Evolutionary conservation across 2,888 invertebrate species (phyloP).

Genomic region (Leucophora obtusa): DNA sequence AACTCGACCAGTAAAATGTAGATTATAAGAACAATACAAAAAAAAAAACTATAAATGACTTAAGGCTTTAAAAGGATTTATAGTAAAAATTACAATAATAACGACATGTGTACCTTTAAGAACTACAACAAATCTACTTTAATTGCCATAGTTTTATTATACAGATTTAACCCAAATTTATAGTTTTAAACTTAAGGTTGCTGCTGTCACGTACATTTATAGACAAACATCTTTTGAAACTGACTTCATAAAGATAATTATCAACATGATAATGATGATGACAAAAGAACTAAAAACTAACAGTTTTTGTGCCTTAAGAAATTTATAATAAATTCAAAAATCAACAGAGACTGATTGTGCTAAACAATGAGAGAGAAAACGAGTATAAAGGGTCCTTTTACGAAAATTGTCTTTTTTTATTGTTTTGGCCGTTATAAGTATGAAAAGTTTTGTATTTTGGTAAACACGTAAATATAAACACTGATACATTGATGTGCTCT

Average conservation of each 20-base stretch:
- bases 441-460: constrained; percentile 15
- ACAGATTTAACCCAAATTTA: constrained; percentile 57
- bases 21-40: background rate
- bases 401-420: constrained; percentile 46
- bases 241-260: constrained; percentile 75
- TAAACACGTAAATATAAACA: constrained; percentile 1
- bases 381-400: constrained; percentile 43
- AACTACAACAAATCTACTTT: constrained; percentile 31
- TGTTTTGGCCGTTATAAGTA: constrained; percentile 29
- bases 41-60: constrained; percentile 38
- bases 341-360: constrained; percentile 36
- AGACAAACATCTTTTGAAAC: constrained; percentile 40
- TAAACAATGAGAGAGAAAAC: background rate
- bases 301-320: constrained; percentile 51
- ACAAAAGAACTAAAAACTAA: constrained; percentile 66
- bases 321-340: constrained; percentile 58
- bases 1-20: constrained; percentile 4
- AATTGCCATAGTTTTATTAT: constrained; percentile 51
- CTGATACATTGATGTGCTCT: constrained; percentile 5
- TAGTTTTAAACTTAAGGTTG: constrained; percentile 46
- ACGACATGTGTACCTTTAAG: background rate
- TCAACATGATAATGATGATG: constrained; percentile 71
- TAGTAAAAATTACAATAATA: constrained; percentile 18
- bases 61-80: constrained; percentile 51
- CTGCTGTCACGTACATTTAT: constrained; percentile 31